Conservation (phyloP, 2,888 invertebrate species). For the Phlogophora meticulosa region DNA sequence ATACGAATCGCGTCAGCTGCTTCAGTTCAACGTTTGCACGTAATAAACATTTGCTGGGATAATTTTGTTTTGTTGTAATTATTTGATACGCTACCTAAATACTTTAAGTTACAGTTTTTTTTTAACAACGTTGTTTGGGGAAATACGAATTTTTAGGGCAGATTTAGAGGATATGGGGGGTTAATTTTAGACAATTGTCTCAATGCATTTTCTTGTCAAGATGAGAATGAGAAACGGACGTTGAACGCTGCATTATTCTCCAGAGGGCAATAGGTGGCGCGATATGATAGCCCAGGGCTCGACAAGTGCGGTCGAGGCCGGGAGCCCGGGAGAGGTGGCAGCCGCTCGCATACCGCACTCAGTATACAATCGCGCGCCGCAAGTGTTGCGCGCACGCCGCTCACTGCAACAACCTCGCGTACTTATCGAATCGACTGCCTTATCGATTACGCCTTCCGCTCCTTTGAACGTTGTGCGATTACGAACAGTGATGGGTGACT, state of each 20-base stretch:
- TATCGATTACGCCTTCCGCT: conserved; percentile 82
- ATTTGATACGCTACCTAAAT: neutral
- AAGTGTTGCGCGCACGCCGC: conserved; percentile 87
- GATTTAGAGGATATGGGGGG: neutral
- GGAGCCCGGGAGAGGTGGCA: conserved; percentile 86
- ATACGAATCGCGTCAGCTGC: conserved; percentile 45
- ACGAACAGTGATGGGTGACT: conserved; percentile 80
- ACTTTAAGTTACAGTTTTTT: too few species aligned
- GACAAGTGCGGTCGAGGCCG: conserved; percentile 85
- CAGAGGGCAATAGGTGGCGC: conserved; percentile 85
- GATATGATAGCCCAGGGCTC: conserved; percentile 85
- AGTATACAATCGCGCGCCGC: conserved; percentile 88
- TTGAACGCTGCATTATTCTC: conserved; percentile 85
- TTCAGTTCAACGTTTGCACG: conserved; percentile 33
- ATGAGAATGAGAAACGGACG: conserved; percentile 82
- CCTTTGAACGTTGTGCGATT: conserved; percentile 72
- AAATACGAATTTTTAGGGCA: neutral
- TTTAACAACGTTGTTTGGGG: neutral
- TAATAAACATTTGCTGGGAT: conserved; percentile 17
- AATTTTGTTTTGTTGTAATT: neutral
- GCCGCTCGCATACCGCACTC: conserved; percentile 82
- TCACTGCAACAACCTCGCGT: conserved; percentile 78
- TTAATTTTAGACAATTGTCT: conserved; percentile 54
- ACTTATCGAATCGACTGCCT: conserved; percentile 76
- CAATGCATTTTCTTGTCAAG: conserved; percentile 69